Conservation (phyloP, 2,888 invertebrate genomes). For the Campoletis raptor region DNA sequence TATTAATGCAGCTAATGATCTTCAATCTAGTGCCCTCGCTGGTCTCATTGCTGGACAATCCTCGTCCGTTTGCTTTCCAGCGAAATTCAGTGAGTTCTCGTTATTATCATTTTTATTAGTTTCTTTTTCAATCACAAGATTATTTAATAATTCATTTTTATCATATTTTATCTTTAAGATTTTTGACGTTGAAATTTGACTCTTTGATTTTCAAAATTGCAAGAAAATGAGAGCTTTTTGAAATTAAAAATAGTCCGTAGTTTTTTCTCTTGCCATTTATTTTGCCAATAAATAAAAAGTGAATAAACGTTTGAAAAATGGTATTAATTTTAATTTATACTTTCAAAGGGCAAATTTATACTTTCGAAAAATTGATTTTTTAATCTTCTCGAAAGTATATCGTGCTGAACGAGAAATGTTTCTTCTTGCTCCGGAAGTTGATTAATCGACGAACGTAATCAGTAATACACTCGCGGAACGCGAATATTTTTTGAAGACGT, state of each 20-base stretch:
- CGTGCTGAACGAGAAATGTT: too few relatives aligned
- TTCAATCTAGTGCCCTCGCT: slow-evolving; percentile 82
- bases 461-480: background rate
- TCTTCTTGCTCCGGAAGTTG: background rate
- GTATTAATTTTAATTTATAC: background rate
- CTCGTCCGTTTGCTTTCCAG: slow-evolving; percentile 83
- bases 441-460: background rate
- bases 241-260: too few relatives aligned
- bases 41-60: slow-evolving; percentile 83
- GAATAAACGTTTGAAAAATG: background rate
- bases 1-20: slow-evolving; percentile 78
- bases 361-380: background rate
- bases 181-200: background rate
- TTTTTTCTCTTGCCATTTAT: background rate
- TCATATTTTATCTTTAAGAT: background rate
- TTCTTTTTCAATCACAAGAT: background rate
- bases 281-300: background rate
- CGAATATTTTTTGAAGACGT: background rate
- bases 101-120: background rate
- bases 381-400: background rate
- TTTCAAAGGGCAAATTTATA: too few relatives aligned
- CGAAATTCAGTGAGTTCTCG: slow-evolving; percentile 83
- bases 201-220: background rate
- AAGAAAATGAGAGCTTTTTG: too few relatives aligned
- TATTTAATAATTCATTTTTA: background rate